Percentiles rank a stretch among this genome's conserved stretches.
Evolutionary conservation across 2,113 vertebrate genomes (phyloP).

Genomic region (Pelobates fuscus): DNA sequence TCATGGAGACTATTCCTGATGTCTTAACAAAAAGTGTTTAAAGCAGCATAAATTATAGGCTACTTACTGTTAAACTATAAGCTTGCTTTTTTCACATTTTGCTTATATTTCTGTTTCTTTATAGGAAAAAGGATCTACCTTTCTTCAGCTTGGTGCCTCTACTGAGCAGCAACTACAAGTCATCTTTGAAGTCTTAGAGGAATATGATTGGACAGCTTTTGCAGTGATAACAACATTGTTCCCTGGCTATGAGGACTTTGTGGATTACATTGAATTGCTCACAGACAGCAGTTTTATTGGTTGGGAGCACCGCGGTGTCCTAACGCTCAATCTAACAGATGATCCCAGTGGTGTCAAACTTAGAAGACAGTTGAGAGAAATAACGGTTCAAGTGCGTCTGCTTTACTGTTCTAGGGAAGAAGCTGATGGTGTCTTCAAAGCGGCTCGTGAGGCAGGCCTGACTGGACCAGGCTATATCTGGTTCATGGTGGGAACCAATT

Average conservation of each 20-base stretch:
- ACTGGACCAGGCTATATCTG: constrained; percentile 88
- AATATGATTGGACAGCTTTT: constrained; percentile 93
- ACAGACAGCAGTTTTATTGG: constrained; percentile 92
- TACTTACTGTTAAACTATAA: constrained; percentile 56
- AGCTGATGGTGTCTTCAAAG: constrained; percentile 83
- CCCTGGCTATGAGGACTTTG: constrained; percentile 89
- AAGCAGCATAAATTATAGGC: neutral
- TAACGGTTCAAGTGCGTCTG: constrained; percentile 87
- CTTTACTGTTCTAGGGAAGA: constrained; percentile 94
- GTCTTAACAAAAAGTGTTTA: no score
- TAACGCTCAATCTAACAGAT: constrained; percentile 84
- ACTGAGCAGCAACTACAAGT: constrained; percentile 90
- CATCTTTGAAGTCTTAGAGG: constrained; percentile 93
- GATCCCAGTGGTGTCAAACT: constrained; percentile 82
- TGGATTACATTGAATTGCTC: constrained; percentile 87
- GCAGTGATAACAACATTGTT: constrained; percentile 87
- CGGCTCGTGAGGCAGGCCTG: constrained; percentile 83
- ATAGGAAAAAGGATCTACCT: constrained; percentile 91
- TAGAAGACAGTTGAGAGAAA: constrained; percentile 83
- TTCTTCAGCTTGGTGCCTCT: constrained; percentile 91
- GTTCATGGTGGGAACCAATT: constrained; percentile 87
- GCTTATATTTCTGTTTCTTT: neutral
- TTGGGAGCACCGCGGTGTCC: constrained; percentile 92
- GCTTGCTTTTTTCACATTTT: no score
- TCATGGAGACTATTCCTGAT: no score